These are phyloP conservation scores for Onychostruthus taczanowskii DNA, from an alignment of 2,113 vertebrate genomes.

Conservation along the genomic window DNA sequence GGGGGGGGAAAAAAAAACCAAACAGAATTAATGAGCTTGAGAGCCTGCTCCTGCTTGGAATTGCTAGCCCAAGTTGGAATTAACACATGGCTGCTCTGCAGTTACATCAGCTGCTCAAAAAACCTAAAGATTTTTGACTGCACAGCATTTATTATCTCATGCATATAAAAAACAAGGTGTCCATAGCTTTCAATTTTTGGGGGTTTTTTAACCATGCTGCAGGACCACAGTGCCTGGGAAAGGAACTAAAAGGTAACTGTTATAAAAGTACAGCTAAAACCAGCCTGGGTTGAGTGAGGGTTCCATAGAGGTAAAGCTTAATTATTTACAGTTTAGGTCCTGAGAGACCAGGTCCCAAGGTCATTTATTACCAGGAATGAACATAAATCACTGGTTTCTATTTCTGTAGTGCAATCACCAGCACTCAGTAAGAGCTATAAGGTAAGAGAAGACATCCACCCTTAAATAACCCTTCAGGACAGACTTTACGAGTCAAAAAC, in stretches of 20 bases:
- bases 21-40: not conserved
- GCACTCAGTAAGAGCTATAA: not conserved
- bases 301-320: conserved; percentile 13
- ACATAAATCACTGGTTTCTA: not conserved
- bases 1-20: not conserved
- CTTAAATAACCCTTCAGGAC: not conserved
- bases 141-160: not conserved
- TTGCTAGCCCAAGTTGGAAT: not conserved
- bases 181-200: not conserved
- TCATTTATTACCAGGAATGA: conserved; percentile 13
- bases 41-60: not conserved
- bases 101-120: not conserved
- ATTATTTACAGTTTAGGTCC: conserved; percentile 55
- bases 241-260: not conserved
- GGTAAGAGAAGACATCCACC: not conserved
- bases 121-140: not conserved
- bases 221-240: not conserved
- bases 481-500: not conserved
- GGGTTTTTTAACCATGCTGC: not conserved
- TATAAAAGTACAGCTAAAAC: not conserved
- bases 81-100: not conserved
- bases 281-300: not conserved
- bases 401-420: not conserved
- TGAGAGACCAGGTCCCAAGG: not conserved
- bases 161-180: not conserved